These are phyloP conservation scores for Aspidoscelis tigris DNA, from an alignment of 2,113 vertebrate genomes.

Conservation along the genomic window DNA sequence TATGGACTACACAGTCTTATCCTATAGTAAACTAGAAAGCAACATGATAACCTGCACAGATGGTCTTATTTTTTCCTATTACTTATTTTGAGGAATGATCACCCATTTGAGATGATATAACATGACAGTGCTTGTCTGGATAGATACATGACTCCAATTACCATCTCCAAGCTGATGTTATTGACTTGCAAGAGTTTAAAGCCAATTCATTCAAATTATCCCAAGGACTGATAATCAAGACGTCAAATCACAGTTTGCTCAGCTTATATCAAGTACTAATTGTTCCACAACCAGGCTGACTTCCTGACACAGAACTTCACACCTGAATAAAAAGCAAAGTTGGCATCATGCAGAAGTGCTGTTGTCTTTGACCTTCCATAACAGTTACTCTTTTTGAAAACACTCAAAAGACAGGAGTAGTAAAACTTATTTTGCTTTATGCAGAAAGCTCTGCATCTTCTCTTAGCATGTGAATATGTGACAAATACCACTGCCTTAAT, in stretches of 20 bases:
- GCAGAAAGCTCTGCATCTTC: not conserved
- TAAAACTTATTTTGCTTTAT: not conserved
- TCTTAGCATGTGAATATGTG: rapidly evolving
- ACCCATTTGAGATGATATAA: not conserved
- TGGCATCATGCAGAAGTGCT: not conserved
- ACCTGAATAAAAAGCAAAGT: not conserved
- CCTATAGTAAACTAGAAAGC: not conserved
- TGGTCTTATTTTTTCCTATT: not conserved
- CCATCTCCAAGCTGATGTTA: not conserved
- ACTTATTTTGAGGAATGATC: not conserved
- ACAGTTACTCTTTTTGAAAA: conserved; percentile 3
- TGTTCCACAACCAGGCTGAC: conserved; percentile 10
- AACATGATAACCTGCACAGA: not conserved
- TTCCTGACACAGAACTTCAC: not conserved
- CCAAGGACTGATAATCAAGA: not conserved
- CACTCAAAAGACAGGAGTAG: not conserved
- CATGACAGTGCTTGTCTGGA: not conserved
- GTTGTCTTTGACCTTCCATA: not conserved
- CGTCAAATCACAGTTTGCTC: not conserved
- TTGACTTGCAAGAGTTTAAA: not conserved
- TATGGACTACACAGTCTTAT: not conserved
- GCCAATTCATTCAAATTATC: not conserved
- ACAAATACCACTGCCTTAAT: conserved; percentile 26
- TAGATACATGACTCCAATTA: not conserved
- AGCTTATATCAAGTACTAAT: not conserved